Percentiles rank a stretch among this genome's conserved stretches.
These are phyloP conservation scores for Crematogaster levior DNA, from an alignment of 2,888 invertebrate species.

Conservation along the genomic window DNA sequence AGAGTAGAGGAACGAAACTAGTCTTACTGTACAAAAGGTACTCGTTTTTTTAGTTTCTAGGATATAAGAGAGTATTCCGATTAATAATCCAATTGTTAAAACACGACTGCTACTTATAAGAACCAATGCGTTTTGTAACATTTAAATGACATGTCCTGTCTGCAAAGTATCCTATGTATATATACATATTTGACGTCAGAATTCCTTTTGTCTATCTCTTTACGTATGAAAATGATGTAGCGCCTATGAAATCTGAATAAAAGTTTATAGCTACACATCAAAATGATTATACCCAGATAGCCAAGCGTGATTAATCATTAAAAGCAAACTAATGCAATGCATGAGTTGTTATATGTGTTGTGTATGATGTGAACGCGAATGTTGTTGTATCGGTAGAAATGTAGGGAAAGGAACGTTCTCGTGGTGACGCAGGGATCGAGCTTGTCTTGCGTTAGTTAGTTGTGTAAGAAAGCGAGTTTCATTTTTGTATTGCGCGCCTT, in stretches of 20 bases:
- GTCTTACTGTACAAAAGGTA: slow-evolving; percentile 66
- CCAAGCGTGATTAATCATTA: too few species aligned
- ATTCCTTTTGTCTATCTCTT: slow-evolving; percentile 64
- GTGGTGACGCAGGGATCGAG: too few species aligned
- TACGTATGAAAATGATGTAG: slow-evolving; percentile 72
- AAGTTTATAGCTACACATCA: slow-evolving; percentile 54
- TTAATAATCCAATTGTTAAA: slow-evolving; percentile 60
- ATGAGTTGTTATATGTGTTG: too few species aligned
- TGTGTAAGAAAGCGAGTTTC: too few species aligned
- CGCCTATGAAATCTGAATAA: slow-evolving; percentile 74
- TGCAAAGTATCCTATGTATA: slow-evolving; percentile 61
- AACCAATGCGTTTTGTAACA: slow-evolving; percentile 70
- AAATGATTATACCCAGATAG: background rate
- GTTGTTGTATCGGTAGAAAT: too few species aligned
- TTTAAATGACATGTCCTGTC: slow-evolving; percentile 62
- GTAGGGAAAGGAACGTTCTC: too few species aligned
- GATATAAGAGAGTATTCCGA: slow-evolving; percentile 56
- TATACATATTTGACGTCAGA: slow-evolving; percentile 64
- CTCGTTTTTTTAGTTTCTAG: slow-evolving; percentile 69
- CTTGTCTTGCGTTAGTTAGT: too few species aligned
- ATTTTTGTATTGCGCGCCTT: too few species aligned
- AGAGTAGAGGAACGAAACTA: slow-evolving; percentile 54
- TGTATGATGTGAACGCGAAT: too few species aligned
- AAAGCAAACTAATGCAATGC: too few species aligned
- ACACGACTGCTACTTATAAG: slow-evolving; percentile 59